A percentile compares a stretch with the other conserved stretches of the same genome.
phyloP scores from a whole-genome alignment of 1,140 invertebrate species.

The Bradysia coprophila region DNA sequence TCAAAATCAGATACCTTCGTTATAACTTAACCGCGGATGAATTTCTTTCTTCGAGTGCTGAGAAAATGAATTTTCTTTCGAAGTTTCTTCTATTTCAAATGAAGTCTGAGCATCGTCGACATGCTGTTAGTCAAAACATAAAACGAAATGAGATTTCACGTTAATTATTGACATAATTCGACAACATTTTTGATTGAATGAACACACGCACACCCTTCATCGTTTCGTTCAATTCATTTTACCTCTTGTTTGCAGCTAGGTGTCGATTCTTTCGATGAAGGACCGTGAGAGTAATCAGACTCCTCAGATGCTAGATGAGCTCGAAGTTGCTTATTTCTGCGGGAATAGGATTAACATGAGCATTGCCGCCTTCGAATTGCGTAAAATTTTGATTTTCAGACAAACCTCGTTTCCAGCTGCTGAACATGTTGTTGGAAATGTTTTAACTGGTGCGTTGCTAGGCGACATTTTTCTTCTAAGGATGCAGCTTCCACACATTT shows the following conservation, averaged over 20 bases:
- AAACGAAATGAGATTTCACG: not conserved
- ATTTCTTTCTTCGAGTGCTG: not conserved
- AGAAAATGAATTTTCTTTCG: not conserved
- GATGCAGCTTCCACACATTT: slow-evolving; percentile 81
- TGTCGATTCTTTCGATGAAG: slow-evolving; percentile 11
- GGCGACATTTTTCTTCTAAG: slow-evolving; percentile 63
- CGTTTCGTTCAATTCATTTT: not conserved
- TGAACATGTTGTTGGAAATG: slow-evolving; percentile 47
- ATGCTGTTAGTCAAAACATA: not conserved
- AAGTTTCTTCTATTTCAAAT: not conserved
- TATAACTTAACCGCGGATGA: not conserved
- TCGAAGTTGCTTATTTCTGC: slow-evolving; percentile 52
- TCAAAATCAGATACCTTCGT: not conserved
- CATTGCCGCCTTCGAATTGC: not conserved
- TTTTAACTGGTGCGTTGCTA: slow-evolving; percentile 52
- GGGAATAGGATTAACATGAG: slow-evolving; percentile 10
- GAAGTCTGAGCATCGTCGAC: not conserved
- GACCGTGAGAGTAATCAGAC: slow-evolving; percentile 17
- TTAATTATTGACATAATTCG: not conserved
- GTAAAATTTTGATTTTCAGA: slow-evolving; percentile 3
- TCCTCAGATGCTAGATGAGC: slow-evolving; percentile 49
- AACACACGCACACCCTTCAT: no score
- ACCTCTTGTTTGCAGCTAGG: slow-evolving; percentile 20
- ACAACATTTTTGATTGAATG: not conserved
- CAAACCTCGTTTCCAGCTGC: slow-evolving; percentile 47